Conservation (phyloP, 2,797 vertebrate genomes). For the Rhinichthys osculus region DNA sequence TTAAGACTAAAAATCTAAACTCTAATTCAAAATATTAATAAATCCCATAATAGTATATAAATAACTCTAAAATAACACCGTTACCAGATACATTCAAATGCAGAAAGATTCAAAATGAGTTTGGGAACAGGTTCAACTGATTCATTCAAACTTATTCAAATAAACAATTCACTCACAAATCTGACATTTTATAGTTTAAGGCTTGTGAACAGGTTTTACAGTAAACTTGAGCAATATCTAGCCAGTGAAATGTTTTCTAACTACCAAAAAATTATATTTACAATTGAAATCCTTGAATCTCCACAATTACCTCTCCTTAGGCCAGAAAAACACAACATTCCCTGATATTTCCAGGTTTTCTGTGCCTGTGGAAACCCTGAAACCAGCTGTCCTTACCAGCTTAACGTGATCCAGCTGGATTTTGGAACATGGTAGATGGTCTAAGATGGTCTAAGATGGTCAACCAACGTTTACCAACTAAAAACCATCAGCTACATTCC, state of each 20-base stretch:
- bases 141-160: background rate
- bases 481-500: background rate
- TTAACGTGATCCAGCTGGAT: background rate
- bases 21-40: background rate
- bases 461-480: background rate
- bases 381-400: background rate
- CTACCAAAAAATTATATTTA: background rate
- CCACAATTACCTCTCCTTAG: background rate
- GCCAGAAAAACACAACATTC: background rate
- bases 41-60: background rate
- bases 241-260: background rate
- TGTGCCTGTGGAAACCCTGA: background rate
- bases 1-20: background rate
- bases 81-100: background rate
- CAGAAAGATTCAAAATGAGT: background rate
- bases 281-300: too few species aligned
- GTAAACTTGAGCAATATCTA: background rate
- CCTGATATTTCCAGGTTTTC: background rate
- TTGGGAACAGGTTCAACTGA: background rate
- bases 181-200: background rate
- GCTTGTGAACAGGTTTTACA: background rate
- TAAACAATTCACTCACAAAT: background rate
- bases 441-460: too few species aligned
- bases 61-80: background rate
- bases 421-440: too few species aligned